Percentiles rank a stretch among this genome's conserved stretches.
phyloP scores from a whole-genome alignment of 2,797 vertebrate genomes.

The Phaenicophaeus curvirostris region DNA sequence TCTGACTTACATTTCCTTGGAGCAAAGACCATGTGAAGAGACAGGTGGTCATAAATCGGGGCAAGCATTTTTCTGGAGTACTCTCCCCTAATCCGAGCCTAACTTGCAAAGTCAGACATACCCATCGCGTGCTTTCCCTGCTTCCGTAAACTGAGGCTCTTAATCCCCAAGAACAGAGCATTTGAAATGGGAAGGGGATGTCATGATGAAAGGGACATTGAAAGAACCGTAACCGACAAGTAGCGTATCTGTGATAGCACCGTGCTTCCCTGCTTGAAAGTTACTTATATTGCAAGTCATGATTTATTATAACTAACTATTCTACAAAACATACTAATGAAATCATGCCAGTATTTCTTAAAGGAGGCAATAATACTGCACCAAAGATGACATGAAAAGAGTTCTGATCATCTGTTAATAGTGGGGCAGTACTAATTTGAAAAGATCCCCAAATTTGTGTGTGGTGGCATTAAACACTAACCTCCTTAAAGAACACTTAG shows the following conservation, averaged over 20 bases:
- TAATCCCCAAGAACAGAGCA: not conserved
- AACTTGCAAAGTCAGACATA: not conserved
- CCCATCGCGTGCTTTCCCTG: not conserved
- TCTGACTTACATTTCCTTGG: not conserved
- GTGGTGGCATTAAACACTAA: constrained; percentile 42
- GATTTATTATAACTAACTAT: not conserved
- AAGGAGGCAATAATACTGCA: not conserved
- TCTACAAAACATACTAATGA: not conserved
- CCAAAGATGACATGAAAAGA: not conserved
- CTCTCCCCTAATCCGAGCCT: not conserved
- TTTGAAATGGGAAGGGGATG: not conserved
- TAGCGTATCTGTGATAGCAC: not conserved
- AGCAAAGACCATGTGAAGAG: not conserved
- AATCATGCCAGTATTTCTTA: not conserved
- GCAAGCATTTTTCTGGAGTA: not conserved
- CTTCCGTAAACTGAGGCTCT: rapidly evolving
- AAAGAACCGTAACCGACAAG: not conserved
- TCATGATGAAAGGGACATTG: not conserved
- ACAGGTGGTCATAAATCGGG: not conserved
- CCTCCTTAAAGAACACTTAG: constrained; percentile 55
- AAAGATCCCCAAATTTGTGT: constrained; percentile 30
- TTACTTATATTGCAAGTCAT: not conserved
- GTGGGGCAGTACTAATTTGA: constrained; percentile 44
- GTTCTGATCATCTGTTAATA: constrained; percentile 24
- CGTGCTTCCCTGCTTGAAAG: not conserved